Evolutionary conservation across 1,140 invertebrate genomes (phyloP).

Genomic region (Drosophila leontia): DNA sequence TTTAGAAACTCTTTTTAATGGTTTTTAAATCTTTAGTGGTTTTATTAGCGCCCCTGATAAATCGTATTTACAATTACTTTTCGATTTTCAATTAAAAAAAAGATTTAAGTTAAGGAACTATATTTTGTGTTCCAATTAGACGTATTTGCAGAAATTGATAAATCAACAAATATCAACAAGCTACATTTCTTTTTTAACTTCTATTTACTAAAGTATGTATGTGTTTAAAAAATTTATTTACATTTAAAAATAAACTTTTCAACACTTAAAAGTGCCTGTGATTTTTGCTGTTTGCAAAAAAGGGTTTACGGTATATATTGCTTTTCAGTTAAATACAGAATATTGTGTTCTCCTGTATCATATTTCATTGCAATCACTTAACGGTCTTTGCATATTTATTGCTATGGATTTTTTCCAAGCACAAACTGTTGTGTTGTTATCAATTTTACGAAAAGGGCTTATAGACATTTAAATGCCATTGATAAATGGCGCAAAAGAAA

Average conservation of each 20-base stretch:
- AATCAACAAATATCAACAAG: no score
- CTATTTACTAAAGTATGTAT: background rate
- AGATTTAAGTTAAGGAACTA: no score
- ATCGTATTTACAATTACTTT: no score
- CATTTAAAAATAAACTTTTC: background rate
- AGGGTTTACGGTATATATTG: background rate
- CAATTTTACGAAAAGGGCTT: slow-evolving; percentile 1
- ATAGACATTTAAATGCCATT: slow-evolving; percentile 2
- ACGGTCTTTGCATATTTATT: slow-evolving; percentile 16
- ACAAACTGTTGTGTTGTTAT: background rate
- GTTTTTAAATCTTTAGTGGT: no score
- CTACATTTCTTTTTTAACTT: background rate
- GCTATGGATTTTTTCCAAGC: background rate
- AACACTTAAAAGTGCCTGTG: background rate
- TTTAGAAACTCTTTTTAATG: no score
- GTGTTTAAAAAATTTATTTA: background rate
- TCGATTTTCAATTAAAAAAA: no score
- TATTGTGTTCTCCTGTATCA: background rate
- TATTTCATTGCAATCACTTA: slow-evolving; percentile 14
- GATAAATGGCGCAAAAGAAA: slow-evolving; percentile 5
- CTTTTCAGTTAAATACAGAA: background rate
- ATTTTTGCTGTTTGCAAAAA: background rate
- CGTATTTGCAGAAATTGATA: no score
- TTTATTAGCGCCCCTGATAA: no score
- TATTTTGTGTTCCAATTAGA: no score